Base-by-base conservation (phyloP, 2,888 invertebrate genomes). In the Hermaeophaga mercurialis region DNA sequence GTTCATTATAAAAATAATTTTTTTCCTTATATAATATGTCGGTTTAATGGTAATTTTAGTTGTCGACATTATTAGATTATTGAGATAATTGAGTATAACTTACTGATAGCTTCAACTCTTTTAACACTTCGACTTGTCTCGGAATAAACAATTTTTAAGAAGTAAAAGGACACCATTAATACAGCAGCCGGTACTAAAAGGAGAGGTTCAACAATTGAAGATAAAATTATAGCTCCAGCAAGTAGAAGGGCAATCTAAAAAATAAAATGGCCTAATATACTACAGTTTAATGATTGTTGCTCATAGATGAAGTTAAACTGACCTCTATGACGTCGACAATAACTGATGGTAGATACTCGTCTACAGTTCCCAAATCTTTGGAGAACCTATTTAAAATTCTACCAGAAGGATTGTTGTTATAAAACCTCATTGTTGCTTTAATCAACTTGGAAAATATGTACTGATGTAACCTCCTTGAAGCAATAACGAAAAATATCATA, bases 101-200 rank as follows among this genome's bases (percentile, higher is more conserved):
- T 68, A 87, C 87, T 85, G 17, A 85, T 83, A 64, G 86, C 85
- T 73, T 88, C 88, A 1, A 88, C 80, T 63, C 86, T 76, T 76
- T 87, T 93, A 17, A 92, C 78, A 69, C 88, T 88, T 19, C 91
- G 78, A 18, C 91, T 89, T 3, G 91, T 90, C 28, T 81, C 74
- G 12, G 93, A 80, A 78, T 91, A 93, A 63, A 89, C 80, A 1
- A 81, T 77, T 36, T 92, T 76, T 8, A 92, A 73, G 7, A 83
- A 75, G 58, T 85, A 84, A 72, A 93, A 88, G 4, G 89, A 67
- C 0, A 83, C 62, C 0, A 85, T 82, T 5, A 93, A 81, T 3
- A 86, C 71, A 0, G 81, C 75, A 0, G 90, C 87, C 0, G 89
- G 87, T 14, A 88, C 66, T 33, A 89, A 63, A 1, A 90, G 77